These are phyloP conservation scores for Piliocolobus tephrosceles DNA, from an alignment of 2,113 vertebrate genomes.

Conservation along the genomic window DNA sequence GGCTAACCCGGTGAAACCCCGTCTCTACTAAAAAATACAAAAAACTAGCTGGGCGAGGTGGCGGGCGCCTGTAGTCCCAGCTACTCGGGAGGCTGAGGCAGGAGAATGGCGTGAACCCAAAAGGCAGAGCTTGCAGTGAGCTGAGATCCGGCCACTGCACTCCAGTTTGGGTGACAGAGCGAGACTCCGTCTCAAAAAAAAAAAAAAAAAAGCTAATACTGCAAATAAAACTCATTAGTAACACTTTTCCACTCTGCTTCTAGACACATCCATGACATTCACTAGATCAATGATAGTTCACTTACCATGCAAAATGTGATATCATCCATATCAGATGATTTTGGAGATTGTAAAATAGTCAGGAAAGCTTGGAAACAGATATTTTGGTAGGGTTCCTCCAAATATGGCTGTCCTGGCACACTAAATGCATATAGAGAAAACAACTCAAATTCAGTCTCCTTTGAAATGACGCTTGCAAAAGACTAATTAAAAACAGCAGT, in stretches of 20 bases:
- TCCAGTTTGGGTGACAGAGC: too few relatives aligned
- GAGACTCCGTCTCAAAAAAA: too few relatives aligned
- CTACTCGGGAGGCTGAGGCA: too few relatives aligned
- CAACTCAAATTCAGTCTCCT: background rate
- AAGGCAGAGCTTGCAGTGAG: too few relatives aligned
- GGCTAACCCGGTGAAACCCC: too few relatives aligned
- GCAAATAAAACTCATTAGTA: background rate
- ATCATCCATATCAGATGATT: conserved; percentile 88
- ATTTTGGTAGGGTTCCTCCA: conserved; percentile 92
- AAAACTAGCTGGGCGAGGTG: too few relatives aligned
- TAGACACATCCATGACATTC: background rate
- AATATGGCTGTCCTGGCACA: conserved; percentile 90
- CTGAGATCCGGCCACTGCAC: too few relatives aligned
- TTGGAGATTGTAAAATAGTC: conserved; percentile 89
- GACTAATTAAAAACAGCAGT: background rate
- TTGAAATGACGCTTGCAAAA: background rate
- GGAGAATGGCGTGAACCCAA: too few relatives aligned
- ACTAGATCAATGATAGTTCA: background rate
- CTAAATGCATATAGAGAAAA: conserved; percentile 78
- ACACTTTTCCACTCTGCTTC: background rate
- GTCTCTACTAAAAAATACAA: too few relatives aligned
- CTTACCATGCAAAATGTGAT: conserved; percentile 93
- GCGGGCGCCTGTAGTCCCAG: too few relatives aligned
- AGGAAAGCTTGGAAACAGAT: conserved; percentile 92
- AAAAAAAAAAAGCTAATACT: too few relatives aligned